Evolutionary conservation across 2,888 invertebrate genomes (phyloP).

Genomic region (Smittia sp.): DNA sequence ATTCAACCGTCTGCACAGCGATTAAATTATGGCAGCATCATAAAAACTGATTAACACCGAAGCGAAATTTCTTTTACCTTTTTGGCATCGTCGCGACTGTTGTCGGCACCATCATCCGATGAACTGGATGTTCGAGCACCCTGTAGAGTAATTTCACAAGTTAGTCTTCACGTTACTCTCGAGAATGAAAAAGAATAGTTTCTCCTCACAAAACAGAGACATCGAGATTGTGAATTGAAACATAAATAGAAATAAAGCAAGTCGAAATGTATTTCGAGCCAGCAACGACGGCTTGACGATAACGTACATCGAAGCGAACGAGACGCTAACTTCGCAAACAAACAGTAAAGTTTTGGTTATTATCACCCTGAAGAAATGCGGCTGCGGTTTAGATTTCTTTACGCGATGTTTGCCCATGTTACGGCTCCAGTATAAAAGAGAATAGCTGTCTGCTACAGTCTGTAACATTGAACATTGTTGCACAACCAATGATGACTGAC

Average conservation of each 20-base stretch:
- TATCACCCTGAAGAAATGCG: too few relatives aligned
- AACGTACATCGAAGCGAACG: not conserved
- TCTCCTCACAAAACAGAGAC: not conserved
- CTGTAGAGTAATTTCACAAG: conserved; percentile 5
- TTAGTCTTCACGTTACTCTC: not conserved
- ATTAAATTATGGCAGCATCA: not conserved
- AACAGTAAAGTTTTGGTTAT: not conserved
- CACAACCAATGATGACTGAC: too few relatives aligned
- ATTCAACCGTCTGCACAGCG: too few relatives aligned
- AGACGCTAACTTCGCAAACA: not conserved
- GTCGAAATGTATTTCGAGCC: not conserved
- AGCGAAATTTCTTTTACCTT: not conserved
- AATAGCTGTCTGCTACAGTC: too few relatives aligned
- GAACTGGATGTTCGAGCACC: conserved; percentile 26
- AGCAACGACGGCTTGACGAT: not conserved
- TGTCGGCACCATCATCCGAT: conserved; percentile 9
- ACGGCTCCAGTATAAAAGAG: not conserved
- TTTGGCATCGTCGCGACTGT: conserved; percentile 8
- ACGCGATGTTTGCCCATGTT: not conserved
- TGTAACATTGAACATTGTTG: too few relatives aligned
- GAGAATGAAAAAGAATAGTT: not conserved
- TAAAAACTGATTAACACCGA: not conserved
- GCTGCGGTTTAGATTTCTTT: not conserved
- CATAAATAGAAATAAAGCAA: conserved; percentile 31
- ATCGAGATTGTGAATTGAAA: conserved; percentile 18